Evolutionary conservation across 2,888 invertebrate species (phyloP).

Genomic region (Ferdinandea cuprea): DNA sequence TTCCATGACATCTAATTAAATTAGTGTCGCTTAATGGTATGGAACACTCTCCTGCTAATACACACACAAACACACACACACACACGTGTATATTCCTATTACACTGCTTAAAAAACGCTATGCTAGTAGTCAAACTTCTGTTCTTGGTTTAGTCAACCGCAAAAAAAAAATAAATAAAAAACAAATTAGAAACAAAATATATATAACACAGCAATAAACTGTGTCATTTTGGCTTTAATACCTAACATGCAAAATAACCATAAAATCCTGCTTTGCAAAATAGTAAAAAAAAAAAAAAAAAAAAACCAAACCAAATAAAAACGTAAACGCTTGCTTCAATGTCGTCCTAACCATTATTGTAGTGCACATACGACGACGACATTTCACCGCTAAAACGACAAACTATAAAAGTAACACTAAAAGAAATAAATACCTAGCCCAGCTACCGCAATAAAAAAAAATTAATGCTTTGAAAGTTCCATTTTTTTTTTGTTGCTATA

Average conservation of each 20-base stretch:
- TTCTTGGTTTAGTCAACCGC: constrained; percentile 77
- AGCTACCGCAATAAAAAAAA: constrained; percentile 8
- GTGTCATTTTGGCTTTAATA: constrained; percentile 52
- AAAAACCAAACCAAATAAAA: constrained; percentile 3
- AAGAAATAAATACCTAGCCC: constrained; percentile 1
- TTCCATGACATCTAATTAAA: constrained; percentile 23
- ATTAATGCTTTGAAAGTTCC: constrained; percentile 28
- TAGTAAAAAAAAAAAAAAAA: constrained; percentile 6
- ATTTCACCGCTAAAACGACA: constrained; percentile 22
- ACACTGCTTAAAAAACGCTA: constrained; percentile 22
- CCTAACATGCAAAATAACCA: constrained; percentile 64
- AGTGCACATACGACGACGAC: constrained; percentile 20
- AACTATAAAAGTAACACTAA: constrained; percentile 19
- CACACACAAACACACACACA: constrained; percentile 6
- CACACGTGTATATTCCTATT: background rate
- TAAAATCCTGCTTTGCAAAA: constrained; percentile 42
- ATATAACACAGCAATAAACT: constrained; percentile 53
- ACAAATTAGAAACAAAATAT: constrained; percentile 40
- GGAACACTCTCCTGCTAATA: constrained; percentile 5
- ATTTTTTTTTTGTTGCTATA: constrained; percentile 7
- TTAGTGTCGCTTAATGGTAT: constrained; percentile 24
- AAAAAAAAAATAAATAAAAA: constrained; percentile 75
- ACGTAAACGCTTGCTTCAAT: constrained; percentile 72
- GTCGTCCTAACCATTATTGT: constrained; percentile 57
- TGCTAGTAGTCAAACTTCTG: constrained; percentile 77